Evolutionary conservation across 2,888 invertebrate genomes (phyloP).

Genomic region (Masnerella sp.): DNA sequence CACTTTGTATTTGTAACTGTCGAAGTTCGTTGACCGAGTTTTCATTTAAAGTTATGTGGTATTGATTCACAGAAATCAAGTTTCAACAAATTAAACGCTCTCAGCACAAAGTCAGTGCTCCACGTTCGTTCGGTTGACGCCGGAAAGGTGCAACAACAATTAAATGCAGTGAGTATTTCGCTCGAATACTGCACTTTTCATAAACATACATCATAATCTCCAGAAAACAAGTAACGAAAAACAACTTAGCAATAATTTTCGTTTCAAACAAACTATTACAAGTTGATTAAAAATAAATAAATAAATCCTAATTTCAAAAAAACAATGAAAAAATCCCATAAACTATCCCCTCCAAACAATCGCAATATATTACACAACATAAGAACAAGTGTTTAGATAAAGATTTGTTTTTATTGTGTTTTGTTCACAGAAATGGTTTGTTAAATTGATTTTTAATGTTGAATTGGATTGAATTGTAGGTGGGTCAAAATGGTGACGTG

Average conservation of each 20-base stretch:
- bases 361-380: no score
- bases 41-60: slow-evolving; percentile 36
- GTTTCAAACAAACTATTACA: no score
- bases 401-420: no score
- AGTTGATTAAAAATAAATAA: no score
- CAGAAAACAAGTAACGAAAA: no score
- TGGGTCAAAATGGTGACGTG: slow-evolving; percentile 78
- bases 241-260: no score
- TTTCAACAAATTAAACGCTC: slow-evolving; percentile 86
- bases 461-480: neutral
- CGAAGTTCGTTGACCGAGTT: slow-evolving; percentile 1
- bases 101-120: slow-evolving; percentile 83
- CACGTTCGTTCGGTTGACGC: slow-evolving; percentile 84
- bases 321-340: no score
- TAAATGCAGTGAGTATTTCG: slow-evolving; percentile 80
- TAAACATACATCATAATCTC: slow-evolving; percentile 6
- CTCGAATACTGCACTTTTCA: slow-evolving; percentile 6
- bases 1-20: neutral
- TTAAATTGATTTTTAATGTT: neutral
- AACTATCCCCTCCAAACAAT: no score
- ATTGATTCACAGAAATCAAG: slow-evolving; percentile 82
- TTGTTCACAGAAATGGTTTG: neutral
- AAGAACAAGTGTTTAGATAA: no score
- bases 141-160: slow-evolving; percentile 83
- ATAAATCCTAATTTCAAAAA: no score